Conservation (phyloP, 2,888 invertebrate species). For the Flexamia atlantica region DNA sequence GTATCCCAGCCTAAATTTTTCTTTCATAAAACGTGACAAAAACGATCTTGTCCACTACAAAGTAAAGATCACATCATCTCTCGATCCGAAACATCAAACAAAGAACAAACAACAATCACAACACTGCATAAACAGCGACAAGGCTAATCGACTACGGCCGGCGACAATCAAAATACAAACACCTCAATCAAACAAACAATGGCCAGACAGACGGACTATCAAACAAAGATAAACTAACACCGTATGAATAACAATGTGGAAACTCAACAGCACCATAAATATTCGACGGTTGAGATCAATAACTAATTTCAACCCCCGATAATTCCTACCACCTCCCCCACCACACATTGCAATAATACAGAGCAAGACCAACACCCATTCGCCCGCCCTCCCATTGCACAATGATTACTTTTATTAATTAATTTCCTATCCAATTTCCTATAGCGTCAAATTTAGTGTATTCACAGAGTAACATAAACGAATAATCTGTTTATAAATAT, state of each 20-base stretch:
- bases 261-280: conserved; percentile 47
- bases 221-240: conserved; percentile 51
- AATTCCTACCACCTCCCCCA: conserved; percentile 32
- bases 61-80: no score
- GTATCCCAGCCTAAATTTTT: no score
- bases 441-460: not conserved
- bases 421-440: conserved; percentile 8
- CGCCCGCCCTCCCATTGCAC: not conserved
- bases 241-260: conserved; percentile 53
- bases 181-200: conserved; percentile 40
- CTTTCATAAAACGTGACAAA: no score
- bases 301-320: conserved; percentile 48
- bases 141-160: not conserved
- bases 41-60: no score
- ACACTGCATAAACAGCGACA: not conserved
- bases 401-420: conserved; percentile 18
- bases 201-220: not conserved
- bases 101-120: not conserved
- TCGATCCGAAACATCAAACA: not conserved
- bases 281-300: conserved; percentile 41
- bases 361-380: conserved; percentile 3
- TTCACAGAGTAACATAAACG: no score
- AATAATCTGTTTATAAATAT: no score
- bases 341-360: conserved; percentile 29
- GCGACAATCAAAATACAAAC: conserved; percentile 29